These are phyloP conservation scores for Valencia hispanica DNA, from an alignment of 2,797 vertebrate genomes.

Conservation along the genomic window DNA sequence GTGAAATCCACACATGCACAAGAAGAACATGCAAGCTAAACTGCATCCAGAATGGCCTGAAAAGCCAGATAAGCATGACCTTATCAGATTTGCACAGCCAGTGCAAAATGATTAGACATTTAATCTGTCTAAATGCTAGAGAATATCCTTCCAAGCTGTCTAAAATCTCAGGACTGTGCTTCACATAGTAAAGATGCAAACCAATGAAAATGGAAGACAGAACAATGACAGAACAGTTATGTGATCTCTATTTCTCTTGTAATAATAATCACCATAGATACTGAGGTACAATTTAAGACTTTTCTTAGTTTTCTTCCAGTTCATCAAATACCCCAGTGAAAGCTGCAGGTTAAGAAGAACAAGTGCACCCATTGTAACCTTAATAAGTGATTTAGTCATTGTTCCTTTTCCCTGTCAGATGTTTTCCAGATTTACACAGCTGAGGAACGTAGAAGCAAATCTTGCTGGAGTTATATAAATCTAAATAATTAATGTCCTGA, in stretches of 20 bases:
- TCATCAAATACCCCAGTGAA: neutral
- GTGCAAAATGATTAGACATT: neutral
- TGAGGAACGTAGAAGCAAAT: neutral
- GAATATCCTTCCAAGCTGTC: neutral
- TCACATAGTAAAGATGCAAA: neutral
- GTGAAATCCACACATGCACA: no score
- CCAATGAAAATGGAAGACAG: neutral
- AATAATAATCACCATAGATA: neutral
- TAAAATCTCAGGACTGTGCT: neutral
- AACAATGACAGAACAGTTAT: neutral
- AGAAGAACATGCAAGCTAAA: neutral
- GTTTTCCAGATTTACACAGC: neutral
- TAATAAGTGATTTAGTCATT: neutral
- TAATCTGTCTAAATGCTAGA: conserved; percentile 1
- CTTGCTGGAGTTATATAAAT: neutral
- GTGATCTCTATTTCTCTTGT: neutral
- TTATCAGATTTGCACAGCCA: neutral
- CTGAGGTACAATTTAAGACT: neutral
- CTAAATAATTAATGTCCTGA: neutral
- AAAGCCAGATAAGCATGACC: neutral
- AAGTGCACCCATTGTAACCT: neutral
- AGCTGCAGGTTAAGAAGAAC: neutral
- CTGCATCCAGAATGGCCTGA: neutral
- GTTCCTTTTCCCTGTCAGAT: neutral
- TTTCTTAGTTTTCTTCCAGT: neutral